Percentiles rank a stretch among this genome's conserved stretches.
phyloP scores from a whole-genome alignment of 92 coral and sea anemone species.

The Meandrina meandrites region DNA sequence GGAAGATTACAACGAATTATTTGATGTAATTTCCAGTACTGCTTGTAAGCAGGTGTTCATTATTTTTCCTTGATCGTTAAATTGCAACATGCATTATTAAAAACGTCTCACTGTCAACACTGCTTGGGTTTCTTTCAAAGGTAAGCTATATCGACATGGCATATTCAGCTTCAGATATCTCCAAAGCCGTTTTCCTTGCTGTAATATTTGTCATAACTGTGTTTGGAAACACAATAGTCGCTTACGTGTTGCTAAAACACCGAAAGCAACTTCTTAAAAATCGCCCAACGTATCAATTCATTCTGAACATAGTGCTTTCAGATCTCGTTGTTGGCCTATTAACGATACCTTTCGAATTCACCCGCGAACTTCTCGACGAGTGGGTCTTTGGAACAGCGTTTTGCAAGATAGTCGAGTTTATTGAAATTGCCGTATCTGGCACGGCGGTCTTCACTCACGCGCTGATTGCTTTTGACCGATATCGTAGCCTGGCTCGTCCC shows the following conservation, averaged over 20 bases:
- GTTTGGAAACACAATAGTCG: slow-evolving; percentile 20
- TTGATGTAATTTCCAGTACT: background rate
- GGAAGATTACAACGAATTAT: background rate
- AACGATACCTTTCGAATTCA: slow-evolving; percentile 56
- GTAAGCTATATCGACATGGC: background rate
- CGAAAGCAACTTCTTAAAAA: slow-evolving; percentile 29
- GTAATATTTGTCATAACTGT: slow-evolving; percentile 4
- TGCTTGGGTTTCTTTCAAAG: background rate
- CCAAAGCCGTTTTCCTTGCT: slow-evolving; percentile 14
- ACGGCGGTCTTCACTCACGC: slow-evolving; percentile 66
- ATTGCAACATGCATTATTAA: background rate
- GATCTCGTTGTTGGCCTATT: slow-evolving; percentile 51
- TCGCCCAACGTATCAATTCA: slow-evolving; percentile 44
- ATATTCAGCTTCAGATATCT: background rate
- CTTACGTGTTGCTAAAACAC: background rate
- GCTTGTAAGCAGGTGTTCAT: background rate
- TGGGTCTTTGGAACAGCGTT: slow-evolving; percentile 60
- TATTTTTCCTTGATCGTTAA: background rate
- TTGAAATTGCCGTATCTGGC: slow-evolving; percentile 61
- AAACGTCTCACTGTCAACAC: background rate
- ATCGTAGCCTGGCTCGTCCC: slow-evolving; percentile 67
- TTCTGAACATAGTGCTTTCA: slow-evolving; percentile 39
- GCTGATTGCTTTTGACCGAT: slow-evolving; percentile 75
- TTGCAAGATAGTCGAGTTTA: slow-evolving; percentile 69
- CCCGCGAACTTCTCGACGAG: slow-evolving; percentile 43